phyloP scores from a whole-genome alignment of 2,113 vertebrate species.

The Cercocebus atys region DNA sequence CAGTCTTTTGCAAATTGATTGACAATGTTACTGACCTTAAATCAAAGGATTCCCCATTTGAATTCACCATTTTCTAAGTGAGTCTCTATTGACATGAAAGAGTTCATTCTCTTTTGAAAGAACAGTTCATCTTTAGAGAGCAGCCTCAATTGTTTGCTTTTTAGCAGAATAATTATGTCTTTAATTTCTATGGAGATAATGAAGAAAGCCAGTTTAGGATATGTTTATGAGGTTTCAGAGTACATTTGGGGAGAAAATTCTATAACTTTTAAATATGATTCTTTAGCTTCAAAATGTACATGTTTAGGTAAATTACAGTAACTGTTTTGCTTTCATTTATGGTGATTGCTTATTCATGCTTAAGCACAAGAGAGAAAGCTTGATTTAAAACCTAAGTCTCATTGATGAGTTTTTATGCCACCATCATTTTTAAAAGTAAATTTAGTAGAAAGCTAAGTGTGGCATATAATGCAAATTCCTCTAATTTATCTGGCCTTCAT shows the following conservation, averaged over 20 bases:
- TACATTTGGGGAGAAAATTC: not conserved
- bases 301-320: conserved; percentile 34
- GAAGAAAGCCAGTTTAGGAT: not conserved
- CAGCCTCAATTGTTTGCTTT: not conserved
- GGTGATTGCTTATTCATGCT: conserved; percentile 19
- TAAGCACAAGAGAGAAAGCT: conserved; percentile 42
- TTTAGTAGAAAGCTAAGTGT: conserved; percentile 65
- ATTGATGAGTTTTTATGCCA: conserved; percentile 42
- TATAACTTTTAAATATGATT: conserved; percentile 44
- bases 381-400: conserved; percentile 38
- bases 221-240: not conserved
- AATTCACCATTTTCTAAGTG: not conserved
- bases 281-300: not conserved
- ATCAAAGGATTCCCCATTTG: not conserved
- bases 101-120: conserved; percentile 25
- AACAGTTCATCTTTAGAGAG: conserved; percentile 39
- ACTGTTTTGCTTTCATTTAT: not conserved
- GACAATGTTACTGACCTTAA: not conserved
- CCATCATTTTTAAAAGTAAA: conserved; percentile 69
- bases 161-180: conserved; percentile 43
- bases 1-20: not conserved
- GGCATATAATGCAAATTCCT: conserved; percentile 23
- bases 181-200: conserved; percentile 42
- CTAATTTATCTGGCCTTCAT: conserved; percentile 54
- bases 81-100: not conserved